Evolutionary conservation across 2,113 vertebrate species (phyloP).

Genomic region (Cacatua alba): DNA sequence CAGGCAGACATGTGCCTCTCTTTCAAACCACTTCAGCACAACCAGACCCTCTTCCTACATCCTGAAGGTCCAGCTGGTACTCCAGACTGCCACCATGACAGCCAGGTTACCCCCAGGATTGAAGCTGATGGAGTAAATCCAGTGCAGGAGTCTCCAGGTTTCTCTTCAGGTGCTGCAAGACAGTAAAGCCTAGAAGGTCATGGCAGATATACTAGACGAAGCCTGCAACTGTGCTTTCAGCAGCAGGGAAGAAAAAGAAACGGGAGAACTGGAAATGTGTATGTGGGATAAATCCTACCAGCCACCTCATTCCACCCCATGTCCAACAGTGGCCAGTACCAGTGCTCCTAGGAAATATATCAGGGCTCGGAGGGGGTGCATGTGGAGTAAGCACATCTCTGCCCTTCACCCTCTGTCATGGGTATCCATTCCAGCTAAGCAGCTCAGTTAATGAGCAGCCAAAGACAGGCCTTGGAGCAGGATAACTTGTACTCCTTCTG

Average conservation of each 20-base stretch:
- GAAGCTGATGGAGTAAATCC: not conserved
- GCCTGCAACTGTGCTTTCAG: not conserved
- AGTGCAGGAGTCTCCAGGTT: not conserved
- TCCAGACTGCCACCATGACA: not conserved
- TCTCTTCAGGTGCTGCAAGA: not conserved
- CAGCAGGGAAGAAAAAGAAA: not conserved
- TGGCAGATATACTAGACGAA: not conserved
- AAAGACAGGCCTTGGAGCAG: not conserved
- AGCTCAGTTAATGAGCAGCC: not conserved
- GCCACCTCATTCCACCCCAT: not conserved
- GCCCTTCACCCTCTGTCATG: not conserved
- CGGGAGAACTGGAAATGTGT: not conserved
- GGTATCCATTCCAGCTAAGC: not conserved
- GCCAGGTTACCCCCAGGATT: not conserved
- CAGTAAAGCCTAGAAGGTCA: not conserved
- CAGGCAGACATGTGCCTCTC: not conserved
- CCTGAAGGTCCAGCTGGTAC: not conserved
- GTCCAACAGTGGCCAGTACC: not conserved
- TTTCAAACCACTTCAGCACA: not conserved
- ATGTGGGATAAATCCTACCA: not conserved
- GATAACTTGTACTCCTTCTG: not conserved
- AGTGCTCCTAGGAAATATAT: not conserved
- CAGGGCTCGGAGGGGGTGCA: not conserved
- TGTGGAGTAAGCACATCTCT: not conserved
- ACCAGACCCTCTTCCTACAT: not conserved